Evolutionary conservation across 2,113 vertebrate genomes (phyloP), one percentile per base, ranked within the genome.

Genomic region (Crypturellus undulatus): DNA sequence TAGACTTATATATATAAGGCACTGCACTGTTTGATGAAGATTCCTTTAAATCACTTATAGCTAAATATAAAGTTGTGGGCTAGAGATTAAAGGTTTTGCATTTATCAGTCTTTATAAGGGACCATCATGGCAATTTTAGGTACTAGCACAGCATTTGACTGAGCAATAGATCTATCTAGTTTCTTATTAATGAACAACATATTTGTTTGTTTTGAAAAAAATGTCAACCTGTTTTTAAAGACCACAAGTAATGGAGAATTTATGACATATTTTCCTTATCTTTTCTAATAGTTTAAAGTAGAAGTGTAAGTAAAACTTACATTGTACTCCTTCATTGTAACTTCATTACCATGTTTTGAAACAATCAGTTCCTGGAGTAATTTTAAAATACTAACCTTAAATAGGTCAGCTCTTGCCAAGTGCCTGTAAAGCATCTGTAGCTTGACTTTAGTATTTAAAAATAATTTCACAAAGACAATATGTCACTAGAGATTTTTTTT

Each of bases 21-120:
- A 68, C 5, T 90, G 60, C 92, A 79, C 16, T 13, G 84, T 95
- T 45, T 94, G 83, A 76, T 72, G 47, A 72, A 87, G 95, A 79
- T 84, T 34, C 25, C 22, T 80, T 85, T 40, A 16, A 86, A 79
- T 86, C 82, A 84, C 49, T 72, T 64, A 16, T 62, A 47, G 58
- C 32, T 88, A 87, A 75, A 62, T 56, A 70, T 64, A 34, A 92
- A 79, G 45, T 76, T 54, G 2, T 63, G 3, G 76, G 47, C 28
- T 54, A 80, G 73, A 75, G 64, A 26, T 59, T 32, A 85, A 89
- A 93, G 25, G 36, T 72, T 78, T 64, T 51, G 14, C 18, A 38
- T 70, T 87, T 18, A 19, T 86, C 52, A 60, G 68, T 75, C 12
- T 80, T 93, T 86, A 4, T 8, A 60, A 70, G 19, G 22, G 28